Conservation (phyloP, 1,140 invertebrate species). For the Pogonognathellus flavescens region DNA sequence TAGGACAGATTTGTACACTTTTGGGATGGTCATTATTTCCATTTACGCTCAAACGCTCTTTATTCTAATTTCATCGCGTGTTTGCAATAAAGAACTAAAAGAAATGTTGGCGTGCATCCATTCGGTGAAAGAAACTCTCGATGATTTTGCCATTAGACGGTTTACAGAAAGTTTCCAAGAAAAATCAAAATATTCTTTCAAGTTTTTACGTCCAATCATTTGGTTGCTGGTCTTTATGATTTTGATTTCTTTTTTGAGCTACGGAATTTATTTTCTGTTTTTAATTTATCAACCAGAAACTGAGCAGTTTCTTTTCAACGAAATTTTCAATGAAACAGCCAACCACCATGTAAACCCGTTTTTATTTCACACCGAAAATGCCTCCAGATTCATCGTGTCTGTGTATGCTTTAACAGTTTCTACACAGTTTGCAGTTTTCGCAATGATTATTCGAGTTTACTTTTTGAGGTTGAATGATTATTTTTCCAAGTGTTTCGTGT, state of each 20-base stretch:
- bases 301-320: not conserved
- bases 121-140: not conserved
- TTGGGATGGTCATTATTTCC: not conserved
- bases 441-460: not conserved
- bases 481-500: not conserved
- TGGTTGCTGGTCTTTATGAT: not conserved
- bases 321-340: no score
- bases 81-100: not conserved
- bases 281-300: conserved; percentile 2
- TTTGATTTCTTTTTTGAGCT: not conserved
- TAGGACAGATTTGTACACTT: conserved; percentile 9
- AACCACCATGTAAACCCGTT: not conserved
- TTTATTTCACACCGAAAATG: not conserved
- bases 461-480: not conserved
- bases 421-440: not conserved
- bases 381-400: not conserved
- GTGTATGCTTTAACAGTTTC: not conserved
- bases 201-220: not conserved
- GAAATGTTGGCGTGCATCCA: not conserved
- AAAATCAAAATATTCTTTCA: not conserved
- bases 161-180: not conserved
- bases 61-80: not conserved
- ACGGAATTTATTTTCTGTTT: not conserved
- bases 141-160: not conserved
- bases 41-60: not conserved